Conservation (phyloP, 2,113 vertebrate species). For the Xenopus laevis region DNA sequence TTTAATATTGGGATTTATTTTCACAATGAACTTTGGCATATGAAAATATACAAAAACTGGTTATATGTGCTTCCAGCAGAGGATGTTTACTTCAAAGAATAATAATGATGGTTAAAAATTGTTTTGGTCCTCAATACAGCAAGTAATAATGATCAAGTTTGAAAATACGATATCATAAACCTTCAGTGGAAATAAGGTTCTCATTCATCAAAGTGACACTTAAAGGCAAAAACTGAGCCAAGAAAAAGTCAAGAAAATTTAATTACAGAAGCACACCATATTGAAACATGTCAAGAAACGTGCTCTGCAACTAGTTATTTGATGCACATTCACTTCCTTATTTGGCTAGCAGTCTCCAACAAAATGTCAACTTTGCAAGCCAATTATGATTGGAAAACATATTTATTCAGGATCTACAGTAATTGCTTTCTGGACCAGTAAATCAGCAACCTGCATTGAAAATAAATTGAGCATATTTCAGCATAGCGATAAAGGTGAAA, state of each 20-base stretch:
- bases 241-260: conserved; percentile 15
- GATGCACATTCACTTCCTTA: not conserved
- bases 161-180: conserved; percentile 2
- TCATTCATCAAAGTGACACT: conserved; percentile 25
- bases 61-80: no score
- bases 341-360: not conserved
- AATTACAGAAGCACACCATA: not conserved
- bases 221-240: conserved; percentile 16
- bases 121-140: conserved; percentile 1
- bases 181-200: conserved; percentile 3
- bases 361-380: not conserved
- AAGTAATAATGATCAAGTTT: conserved; percentile 5
- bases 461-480: no score
- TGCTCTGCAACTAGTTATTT: not conserved
- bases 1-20: no score
- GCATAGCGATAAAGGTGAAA: no score
- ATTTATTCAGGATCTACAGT: not conserved
- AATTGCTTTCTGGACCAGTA: not conserved
- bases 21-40: no score
- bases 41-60: no score
- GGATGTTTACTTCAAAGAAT: no score
- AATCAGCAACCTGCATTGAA: not conserved
- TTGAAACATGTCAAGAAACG: not conserved
- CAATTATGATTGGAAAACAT: not conserved
- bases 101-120: no score